These are phyloP conservation scores for Sialis fuliginosa DNA, from an alignment of 2,888 invertebrate genomes.

Conservation along the genomic window DNA sequence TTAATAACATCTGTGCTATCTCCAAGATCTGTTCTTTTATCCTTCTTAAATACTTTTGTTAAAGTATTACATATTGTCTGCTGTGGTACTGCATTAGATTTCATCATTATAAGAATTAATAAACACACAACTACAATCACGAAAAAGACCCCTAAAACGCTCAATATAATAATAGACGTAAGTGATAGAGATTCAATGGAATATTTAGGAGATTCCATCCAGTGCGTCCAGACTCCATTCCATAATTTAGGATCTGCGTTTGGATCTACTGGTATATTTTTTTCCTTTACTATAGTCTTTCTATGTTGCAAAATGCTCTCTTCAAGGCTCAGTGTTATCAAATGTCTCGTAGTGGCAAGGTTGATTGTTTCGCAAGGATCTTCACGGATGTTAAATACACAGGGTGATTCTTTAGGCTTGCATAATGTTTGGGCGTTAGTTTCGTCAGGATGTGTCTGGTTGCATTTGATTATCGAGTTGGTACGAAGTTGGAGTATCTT, in stretches of 20 bases:
- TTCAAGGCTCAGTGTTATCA: slow-evolving; percentile 26
- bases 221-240: slow-evolving; percentile 37
- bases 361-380: slow-evolving; percentile 35
- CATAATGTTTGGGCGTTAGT: slow-evolving; percentile 16
- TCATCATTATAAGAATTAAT: too few species aligned
- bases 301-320: slow-evolving; percentile 24
- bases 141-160: too few species aligned
- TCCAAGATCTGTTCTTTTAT: too few species aligned
- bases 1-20: too few species aligned
- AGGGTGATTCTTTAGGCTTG: slow-evolving; percentile 23
- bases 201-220: slow-evolving; percentile 23
- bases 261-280: slow-evolving; percentile 26
- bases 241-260: slow-evolving; percentile 32
- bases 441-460: slow-evolving; percentile 13
- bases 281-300: slow-evolving; percentile 24
- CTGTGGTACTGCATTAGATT: too few species aligned
- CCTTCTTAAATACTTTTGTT: too few species aligned
- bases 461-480: slow-evolving; percentile 18
- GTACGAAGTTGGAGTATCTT: slow-evolving; percentile 14
- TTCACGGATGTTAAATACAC: slow-evolving; percentile 27
- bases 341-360: slow-evolving; percentile 23
- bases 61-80: too few species aligned
- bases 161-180: too few species aligned
- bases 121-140: too few species aligned
- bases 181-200: neutral